These are phyloP conservation scores for Sceliomorpha sp. DNA, from an alignment of 2,888 invertebrate genomes.

Conservation along the genomic window DNA sequence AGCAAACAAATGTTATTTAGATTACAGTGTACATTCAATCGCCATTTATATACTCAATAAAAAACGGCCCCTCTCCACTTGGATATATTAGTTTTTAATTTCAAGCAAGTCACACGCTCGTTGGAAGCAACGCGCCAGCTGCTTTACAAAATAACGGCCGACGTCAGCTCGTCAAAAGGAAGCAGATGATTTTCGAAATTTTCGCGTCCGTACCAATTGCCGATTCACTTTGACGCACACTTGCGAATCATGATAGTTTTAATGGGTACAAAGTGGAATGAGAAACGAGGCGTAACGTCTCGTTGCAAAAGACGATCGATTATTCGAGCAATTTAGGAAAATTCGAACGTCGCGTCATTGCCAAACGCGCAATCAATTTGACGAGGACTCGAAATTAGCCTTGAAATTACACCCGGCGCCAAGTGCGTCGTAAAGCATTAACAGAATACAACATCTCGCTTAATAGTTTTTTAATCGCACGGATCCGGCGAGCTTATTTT, in stretches of 20 bases:
- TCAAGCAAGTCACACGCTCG: neutral
- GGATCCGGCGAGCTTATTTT: too few species aligned
- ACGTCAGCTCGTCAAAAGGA: neutral
- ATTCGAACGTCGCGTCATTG: conserved; percentile 46
- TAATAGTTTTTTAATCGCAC: too few species aligned
- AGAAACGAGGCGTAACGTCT: conserved; percentile 39
- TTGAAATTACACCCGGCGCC: too few species aligned
- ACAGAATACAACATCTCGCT: too few species aligned
- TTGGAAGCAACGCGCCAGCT: neutral
- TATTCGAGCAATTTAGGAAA: conserved; percentile 39
- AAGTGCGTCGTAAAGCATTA: too few species aligned
- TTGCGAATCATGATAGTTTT: conserved; percentile 41
- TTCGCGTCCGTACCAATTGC: conserved; percentile 24
- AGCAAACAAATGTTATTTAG: too few species aligned
- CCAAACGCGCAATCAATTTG: conserved; percentile 60
- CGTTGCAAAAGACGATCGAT: conserved; percentile 42
- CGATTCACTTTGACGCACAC: conserved; percentile 37
- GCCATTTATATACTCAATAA: too few species aligned
- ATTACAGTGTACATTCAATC: too few species aligned
- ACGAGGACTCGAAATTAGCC: too few species aligned
- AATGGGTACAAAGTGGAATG: conserved; percentile 41
- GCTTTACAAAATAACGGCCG: neutral
- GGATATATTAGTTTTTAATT: too few species aligned
- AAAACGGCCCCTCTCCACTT: too few species aligned
- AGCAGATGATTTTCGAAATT: conserved; percentile 33